Evolutionary conservation across 2,888 invertebrate genomes (phyloP).

Genomic region (Drosophila putrida): DNA sequence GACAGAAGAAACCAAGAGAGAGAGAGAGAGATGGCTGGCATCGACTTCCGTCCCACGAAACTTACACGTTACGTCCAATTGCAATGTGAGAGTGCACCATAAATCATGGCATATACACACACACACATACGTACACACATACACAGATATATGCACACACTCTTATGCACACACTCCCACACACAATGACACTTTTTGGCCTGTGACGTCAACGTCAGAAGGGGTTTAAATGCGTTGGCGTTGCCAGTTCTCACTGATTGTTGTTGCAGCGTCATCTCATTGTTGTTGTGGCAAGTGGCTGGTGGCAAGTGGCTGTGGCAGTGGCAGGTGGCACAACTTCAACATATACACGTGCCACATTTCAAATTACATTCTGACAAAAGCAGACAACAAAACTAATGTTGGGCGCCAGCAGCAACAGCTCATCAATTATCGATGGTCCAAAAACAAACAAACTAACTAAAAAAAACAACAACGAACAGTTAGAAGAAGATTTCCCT

Average conservation of each 20-base stretch:
- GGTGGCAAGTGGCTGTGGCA: slow-evolving; percentile 5
- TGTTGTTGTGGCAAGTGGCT: neutral
- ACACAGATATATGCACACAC: neutral
- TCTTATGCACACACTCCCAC: slow-evolving; percentile 7
- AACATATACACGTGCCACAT: slow-evolving; percentile 26
- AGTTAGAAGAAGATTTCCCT: no score
- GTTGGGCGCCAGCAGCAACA: slow-evolving; percentile 6
- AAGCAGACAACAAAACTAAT: slow-evolving; percentile 1
- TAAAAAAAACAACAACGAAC: no score
- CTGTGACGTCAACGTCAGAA: slow-evolving; percentile 64
- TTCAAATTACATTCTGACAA: slow-evolving; percentile 13
- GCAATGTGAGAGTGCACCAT: slow-evolving; percentile 56
- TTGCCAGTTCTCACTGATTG: slow-evolving; percentile 21
- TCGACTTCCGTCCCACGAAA: slow-evolving; percentile 33
- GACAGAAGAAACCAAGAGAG: neutral
- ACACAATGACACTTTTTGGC: slow-evolving; percentile 9
- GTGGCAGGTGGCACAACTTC: slow-evolving; percentile 19
- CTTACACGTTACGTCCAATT: slow-evolving; percentile 53
- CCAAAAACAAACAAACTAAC: neutral
- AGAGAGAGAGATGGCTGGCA: neutral
- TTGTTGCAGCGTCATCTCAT: slow-evolving; percentile 15
- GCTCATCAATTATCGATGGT: slow-evolving; percentile 41
- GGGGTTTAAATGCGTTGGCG: slow-evolving; percentile 54
- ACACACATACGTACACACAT: slow-evolving; percentile 7
- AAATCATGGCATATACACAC: slow-evolving; percentile 54